phyloP scores from a whole-genome alignment of 2,113 vertebrate genomes.

The Otus sunia region DNA sequence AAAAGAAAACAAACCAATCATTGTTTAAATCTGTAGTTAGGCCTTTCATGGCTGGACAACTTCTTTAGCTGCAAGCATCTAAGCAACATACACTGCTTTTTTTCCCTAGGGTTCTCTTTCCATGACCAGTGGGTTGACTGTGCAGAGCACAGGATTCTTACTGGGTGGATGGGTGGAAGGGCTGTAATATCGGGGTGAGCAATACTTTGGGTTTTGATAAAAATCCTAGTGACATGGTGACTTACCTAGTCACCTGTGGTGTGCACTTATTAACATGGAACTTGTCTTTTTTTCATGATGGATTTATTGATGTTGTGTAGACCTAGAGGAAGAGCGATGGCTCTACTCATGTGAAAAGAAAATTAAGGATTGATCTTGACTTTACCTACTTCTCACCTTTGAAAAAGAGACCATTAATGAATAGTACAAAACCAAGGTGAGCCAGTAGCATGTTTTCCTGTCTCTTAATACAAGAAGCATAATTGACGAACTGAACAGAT shows the following conservation, averaged over 20 bases:
- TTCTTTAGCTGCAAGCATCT: neutral
- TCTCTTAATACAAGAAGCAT: neutral
- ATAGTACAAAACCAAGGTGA: neutral
- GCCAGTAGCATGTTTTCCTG: neutral
- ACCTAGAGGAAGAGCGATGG: neutral
- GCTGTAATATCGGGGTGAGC: neutral
- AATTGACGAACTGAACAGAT: neutral
- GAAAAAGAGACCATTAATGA: neutral
- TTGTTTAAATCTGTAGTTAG: neutral
- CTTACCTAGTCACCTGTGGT: neutral
- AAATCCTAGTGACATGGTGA: rapidly evolving
- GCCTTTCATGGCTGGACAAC: neutral
- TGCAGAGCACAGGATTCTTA: neutral
- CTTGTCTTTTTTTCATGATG: neutral
- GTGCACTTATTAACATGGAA: neutral
- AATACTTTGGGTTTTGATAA: neutral
- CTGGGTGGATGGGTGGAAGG: neutral
- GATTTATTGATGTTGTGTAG: neutral
- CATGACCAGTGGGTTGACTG: neutral
- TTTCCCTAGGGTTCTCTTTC: neutral
- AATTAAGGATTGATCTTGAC: neutral
- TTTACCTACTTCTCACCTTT: neutral
- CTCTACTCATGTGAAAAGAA: neutral
- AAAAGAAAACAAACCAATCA: rapidly evolving
- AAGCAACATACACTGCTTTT: neutral